Conservation (phyloP, 2,888 invertebrate genomes). For the Lithophane semibrunnea region DNA sequence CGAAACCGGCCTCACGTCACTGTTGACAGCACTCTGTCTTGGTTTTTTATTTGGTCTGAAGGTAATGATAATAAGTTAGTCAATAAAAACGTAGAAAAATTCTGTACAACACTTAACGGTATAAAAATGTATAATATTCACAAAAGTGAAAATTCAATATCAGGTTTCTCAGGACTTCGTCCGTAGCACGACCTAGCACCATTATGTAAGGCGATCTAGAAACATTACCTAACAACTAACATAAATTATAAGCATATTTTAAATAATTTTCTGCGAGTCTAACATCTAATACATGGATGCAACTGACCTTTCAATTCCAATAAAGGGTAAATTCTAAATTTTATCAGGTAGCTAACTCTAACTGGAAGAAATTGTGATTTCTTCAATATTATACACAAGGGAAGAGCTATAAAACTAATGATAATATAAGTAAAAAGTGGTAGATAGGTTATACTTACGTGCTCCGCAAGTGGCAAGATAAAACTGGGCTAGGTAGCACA, state of each 20-base stretch:
- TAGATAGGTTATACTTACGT: too few relatives aligned
- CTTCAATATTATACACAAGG: conserved; percentile 62
- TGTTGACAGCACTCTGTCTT: too few relatives aligned
- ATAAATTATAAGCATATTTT: conserved; percentile 64
- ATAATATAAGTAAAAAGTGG: not conserved
- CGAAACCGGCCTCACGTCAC: too few relatives aligned
- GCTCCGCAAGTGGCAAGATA: not conserved
- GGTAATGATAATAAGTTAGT: conserved; percentile 65
- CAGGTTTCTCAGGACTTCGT: conserved; percentile 85
- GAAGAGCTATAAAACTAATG: conserved; percentile 23
- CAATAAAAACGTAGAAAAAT: conserved; percentile 71
- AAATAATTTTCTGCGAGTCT: conserved; percentile 64
- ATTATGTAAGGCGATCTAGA: conserved; percentile 78
- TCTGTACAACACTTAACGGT: conserved; percentile 86
- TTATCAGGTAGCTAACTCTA: conserved; percentile 75
- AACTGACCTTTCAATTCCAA: conserved; percentile 72
- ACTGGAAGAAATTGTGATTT: conserved; percentile 51
- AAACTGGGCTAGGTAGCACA: not conserved
- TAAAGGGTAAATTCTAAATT: conserved; percentile 65
- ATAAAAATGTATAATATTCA: conserved; percentile 80
- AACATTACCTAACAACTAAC: conserved; percentile 64
- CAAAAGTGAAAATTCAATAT: conserved; percentile 82
- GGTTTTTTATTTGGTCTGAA: too few relatives aligned
- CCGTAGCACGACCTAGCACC: conserved; percentile 90
- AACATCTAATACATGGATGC: conserved; percentile 64